Evolutionary conservation across 2,797 vertebrate genomes (phyloP).

Genomic region (Acrossocheilus wenchowensis): DNA sequence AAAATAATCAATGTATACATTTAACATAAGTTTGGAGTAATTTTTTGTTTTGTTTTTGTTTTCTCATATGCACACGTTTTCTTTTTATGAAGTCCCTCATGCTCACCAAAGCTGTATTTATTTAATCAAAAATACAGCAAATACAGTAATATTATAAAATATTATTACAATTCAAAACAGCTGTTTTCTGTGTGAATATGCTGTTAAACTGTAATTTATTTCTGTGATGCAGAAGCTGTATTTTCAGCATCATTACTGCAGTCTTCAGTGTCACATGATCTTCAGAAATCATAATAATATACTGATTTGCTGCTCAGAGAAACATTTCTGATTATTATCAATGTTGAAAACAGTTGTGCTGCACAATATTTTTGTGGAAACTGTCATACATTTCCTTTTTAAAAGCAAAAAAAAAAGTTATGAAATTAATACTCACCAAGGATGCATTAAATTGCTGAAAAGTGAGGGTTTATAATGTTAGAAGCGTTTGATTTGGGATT

Average conservation of each 20-base stretch:
- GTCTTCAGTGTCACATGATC: not conserved
- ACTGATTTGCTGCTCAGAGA: not conserved
- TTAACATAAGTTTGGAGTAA: too few species aligned
- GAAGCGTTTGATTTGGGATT: not conserved
- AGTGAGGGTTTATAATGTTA: not conserved
- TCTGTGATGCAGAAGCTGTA: not conserved
- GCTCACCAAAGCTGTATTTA: not conserved
- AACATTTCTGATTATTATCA: not conserved
- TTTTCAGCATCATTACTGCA: not conserved
- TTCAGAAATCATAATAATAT: not conserved
- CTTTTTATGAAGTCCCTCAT: not conserved
- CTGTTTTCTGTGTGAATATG: not conserved
- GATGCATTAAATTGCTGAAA: not conserved
- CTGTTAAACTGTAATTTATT: not conserved
- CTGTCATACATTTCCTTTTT: not conserved
- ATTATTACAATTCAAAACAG: not conserved
- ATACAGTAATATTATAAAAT: not conserved
- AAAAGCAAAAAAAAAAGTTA: not conserved
- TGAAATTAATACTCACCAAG: not conserved
- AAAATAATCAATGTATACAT: too few species aligned
- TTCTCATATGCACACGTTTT: too few species aligned
- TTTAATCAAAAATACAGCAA: not conserved
- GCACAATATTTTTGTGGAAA: not conserved
- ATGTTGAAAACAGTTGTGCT: not conserved
- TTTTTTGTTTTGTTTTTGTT: too few species aligned